Evolutionary conservation across 2,797 vertebrate genomes (phyloP), one percentile per base, ranked within the genome.

Genomic region (Furcifer pardalis): DNA sequence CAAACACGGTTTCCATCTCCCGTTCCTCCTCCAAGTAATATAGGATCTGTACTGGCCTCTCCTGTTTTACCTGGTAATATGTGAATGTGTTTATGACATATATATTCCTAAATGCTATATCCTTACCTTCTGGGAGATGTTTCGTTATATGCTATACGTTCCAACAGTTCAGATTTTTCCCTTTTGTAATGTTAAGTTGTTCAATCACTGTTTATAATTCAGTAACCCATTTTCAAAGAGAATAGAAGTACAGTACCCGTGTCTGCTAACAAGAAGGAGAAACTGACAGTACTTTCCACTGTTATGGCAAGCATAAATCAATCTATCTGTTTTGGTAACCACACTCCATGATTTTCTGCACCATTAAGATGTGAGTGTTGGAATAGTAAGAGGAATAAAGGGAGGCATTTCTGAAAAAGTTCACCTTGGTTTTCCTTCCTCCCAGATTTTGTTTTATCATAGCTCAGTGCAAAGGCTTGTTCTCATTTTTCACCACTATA

Each of bases 1-100:
- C 98, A 99, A 94, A 98, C 99, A 98, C 97, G 98, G 86, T 97
- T 99, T 90, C 97, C 98, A 0, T 94, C 97, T 49, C 93, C 97
- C 85, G 88, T 98, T 78, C 88, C 96, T 1, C 91, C 96, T 86
- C 97, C 98, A 17, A 97, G 97, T 88, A 98, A 94, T 0, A 94
- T 98, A 17, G 97, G 97, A 42, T 97, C 97, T 35, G 89, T 97
- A 86, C 95, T 98, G 84, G 95, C 97, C 68, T 98, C 98, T 82
- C 97, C 98, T 76, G 89, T 97, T 81, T 94, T 95, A 88, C 85
- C 97, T 86, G 84, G 96, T 96, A 87, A 93, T 94, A 94, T 91
- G 42, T 60, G 91, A 86, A 15, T 17, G 15, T 62, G 84, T 81
- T 4, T 79, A 60, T 23, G 7, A 23, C 75, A 71, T 65, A 0